phyloP scores from a whole-genome alignment of 2,888 invertebrate genomes.

The Hirtodrosophila histrioides region DNA sequence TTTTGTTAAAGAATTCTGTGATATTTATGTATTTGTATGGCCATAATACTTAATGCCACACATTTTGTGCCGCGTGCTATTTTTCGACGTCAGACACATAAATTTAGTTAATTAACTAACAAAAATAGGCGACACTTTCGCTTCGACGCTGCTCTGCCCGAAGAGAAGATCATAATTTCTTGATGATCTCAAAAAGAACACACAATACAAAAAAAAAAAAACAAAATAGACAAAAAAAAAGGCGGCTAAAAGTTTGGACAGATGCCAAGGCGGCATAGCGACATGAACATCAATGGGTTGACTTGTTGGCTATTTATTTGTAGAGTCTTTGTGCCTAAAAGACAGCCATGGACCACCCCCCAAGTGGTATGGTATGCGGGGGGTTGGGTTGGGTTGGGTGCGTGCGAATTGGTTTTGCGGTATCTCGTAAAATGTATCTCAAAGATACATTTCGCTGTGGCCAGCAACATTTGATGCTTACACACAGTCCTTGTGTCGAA shows the following conservation, averaged over 20 bases:
- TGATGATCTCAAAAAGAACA: constrained; percentile 21
- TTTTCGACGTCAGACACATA: constrained; percentile 79
- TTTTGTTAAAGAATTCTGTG: constrained; percentile 35
- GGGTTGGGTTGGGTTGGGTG: constrained; percentile 45
- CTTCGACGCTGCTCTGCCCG: constrained; percentile 7
- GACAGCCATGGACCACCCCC: constrained; percentile 66
- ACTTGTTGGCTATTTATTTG: constrained; percentile 47
- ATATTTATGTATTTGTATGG: constrained; percentile 69
- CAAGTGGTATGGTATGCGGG: constrained; percentile 44
- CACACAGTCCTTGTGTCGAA: constrained; percentile 35
- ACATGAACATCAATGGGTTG: constrained; percentile 69
- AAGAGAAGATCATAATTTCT: constrained; percentile 64
- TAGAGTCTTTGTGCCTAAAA: constrained; percentile 32
- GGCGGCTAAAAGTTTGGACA: constrained; percentile 56
- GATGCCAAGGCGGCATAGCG: constrained; percentile 63
- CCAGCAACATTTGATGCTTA: constrained; percentile 24
- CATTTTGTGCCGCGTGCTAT: constrained; percentile 75
- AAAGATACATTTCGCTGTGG: constrained; percentile 18
- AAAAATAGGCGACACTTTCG: constrained; percentile 75
- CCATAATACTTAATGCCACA: constrained; percentile 41
- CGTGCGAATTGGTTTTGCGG: constrained; percentile 58
- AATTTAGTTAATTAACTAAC: constrained; percentile 77
- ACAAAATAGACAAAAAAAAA: constrained; percentile 25
- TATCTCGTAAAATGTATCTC: constrained; percentile 28
- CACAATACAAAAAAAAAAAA: background rate